Base-by-base conservation (phyloP, 2,888 invertebrate genomes). In the Iphiclides podalirius region DNA sequence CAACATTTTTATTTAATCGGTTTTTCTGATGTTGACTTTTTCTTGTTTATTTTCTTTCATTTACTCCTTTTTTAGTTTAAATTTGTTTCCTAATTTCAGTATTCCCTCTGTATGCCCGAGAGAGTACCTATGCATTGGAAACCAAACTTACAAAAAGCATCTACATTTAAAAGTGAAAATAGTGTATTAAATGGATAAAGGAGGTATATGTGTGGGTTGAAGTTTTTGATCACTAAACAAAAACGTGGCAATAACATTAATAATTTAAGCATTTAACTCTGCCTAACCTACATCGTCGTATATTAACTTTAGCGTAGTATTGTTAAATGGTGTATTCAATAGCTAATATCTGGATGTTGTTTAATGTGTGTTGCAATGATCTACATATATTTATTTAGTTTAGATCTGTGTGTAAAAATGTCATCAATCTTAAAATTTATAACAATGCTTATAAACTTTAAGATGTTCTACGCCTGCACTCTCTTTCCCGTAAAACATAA, bases 131-230 rank as follows among this genome's bases (percentile, higher is more conserved):
- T 89, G 84, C 81, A 87, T 82, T 89, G 89, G 88, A 86, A 87
- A 76, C 88, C 89, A 75, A 88, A 88, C 81, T 86, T 89, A 79
- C 80, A 78, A 78, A 89, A 88, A 85, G 84, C 88, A 80, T 86
- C 88, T 76, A 87, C 86, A 70, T 87, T 87, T 86, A 89, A 87
- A 78, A 89, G 89, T 80, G 88, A 88, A 86, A 89, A 88, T 89
- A 88, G 89, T 83, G 86, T 89, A 72, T 82, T 87, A 79, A 87
- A 88, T 85, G 88, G 88, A 86, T 89, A 80, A 88, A 65, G 84
- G 85, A 84, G 83, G 86, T 87, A 82, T 71, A 54, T 69, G 57
- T 61, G 61, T 61, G 60, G 59, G 58, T 54, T 61, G 44, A 51
- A 67, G 56, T 66, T 70, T 65, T 71, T 64, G 57, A 69, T 68